Base-by-base conservation (phyloP, 2,113 vertebrate genomes). In the Probosciger aterrimus region DNA sequence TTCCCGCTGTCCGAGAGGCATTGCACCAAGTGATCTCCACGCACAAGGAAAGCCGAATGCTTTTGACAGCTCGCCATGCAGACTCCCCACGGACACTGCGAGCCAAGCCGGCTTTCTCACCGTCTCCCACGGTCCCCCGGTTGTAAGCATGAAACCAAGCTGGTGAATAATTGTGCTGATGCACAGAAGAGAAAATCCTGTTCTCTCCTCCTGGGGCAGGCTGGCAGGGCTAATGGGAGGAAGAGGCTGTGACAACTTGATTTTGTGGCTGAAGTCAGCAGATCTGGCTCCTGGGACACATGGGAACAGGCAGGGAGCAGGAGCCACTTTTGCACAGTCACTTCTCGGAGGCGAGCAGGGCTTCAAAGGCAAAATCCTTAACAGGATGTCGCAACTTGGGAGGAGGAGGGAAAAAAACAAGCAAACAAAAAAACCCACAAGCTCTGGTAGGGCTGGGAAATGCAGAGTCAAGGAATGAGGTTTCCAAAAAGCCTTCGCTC, bases 91-190 rank as follows among this genome's bases (percentile, higher is more conserved):
- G 8, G 93, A 74, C 60, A 2, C 82, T 65, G 35, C 52, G 23
- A 88, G 71, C 78, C 93, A 76, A 57, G 63, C 25, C 19, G 18
- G 53, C 90, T 82, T 87, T 86, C 91, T 93, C 90, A 88, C 79
- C 55, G 3, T 82, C 89, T 95, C 91, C 82, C 88, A 81, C 4
- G 0, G 22, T 59, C 73, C 83, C 91, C 77, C 13, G 23, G 46
- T 28, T 68, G 83, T 49, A 25, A 90, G 92, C 82, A 1, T 27
- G 70, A 94, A 94, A 96, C 90, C 90, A 88, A 82, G 67, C 67
- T 96, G 93, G 94, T 82, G 82, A 96, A 86, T 81, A 95, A 96
- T 95, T 95, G 95, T 95, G 94, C 95, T 96, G 95, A 97, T 95
- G 92, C 92, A 64, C 35, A 14, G 93, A 83, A 93, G 92, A 78